Base-by-base conservation (phyloP, 2,113 vertebrate genomes). In the Gila orcuttii region DNA sequence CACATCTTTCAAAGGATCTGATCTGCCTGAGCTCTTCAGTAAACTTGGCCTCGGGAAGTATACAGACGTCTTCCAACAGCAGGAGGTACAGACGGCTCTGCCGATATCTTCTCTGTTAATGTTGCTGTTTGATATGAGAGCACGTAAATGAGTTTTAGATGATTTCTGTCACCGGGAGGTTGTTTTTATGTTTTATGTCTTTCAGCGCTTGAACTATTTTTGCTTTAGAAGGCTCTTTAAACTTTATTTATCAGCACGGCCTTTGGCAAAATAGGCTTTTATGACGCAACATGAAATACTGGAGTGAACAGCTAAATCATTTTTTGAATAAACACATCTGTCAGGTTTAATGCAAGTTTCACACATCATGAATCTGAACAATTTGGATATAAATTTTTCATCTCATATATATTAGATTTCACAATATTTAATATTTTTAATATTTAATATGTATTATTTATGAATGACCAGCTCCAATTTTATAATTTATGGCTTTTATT, bases 31-130 rank as follows among this genome's bases (percentile, higher is more conserved):
- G 90, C 96, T 99, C 73, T 99, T 99, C 93, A 99, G 98, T 94
- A 99, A 97, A 88, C 95, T 99, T 87, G 98, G 98, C 74, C 88
- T 99, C 91, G 98, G 98, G 89, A 99, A 99, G 93, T 99, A 99
- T 91, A 99, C 96, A 0, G 98, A 99, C 0, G 95, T 99, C 86
- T 99, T 99, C 93, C 98, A 99, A 90, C 98, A 99, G 87, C 98
- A 99, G 93, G 98, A 99, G 97, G 98, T 99, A 88, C 36, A 33
- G 57, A 52, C 15, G 13, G 45, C 13, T 2, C 59, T 10, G 9
- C 17, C 8, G 45, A 75, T 45, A 75, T 55, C 19, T 83, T 83
- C 55, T 11, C 50, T 47, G n/a, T 71, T 39, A 42, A 4, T 71
- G 68, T n/a, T n/a, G 36, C 21, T n/a, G 21, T 11, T 71, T 13